These are phyloP conservation scores for Masticophis lateralis DNA, from an alignment of 2,797 vertebrate species.

Conservation along the genomic window DNA sequence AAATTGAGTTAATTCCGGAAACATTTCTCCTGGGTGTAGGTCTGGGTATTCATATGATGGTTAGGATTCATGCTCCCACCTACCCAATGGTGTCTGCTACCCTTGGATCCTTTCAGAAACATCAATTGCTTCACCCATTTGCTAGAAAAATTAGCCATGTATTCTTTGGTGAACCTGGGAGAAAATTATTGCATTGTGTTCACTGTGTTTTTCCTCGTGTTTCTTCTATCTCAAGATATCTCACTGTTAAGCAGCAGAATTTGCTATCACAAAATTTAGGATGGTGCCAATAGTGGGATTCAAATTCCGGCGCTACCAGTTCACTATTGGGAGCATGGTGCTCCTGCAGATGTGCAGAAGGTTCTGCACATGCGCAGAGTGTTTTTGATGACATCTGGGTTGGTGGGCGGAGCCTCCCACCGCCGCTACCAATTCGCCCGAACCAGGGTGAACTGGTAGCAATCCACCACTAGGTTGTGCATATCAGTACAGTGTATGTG, in stretches of 20 bases:
- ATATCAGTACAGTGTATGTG: neutral
- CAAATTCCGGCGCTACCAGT: no score
- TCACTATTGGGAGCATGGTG: no score
- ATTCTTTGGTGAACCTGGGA: neutral
- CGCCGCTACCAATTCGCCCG: no score
- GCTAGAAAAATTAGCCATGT: neutral
- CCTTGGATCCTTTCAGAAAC: neutral
- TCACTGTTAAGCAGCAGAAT: neutral
- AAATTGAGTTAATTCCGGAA: no score
- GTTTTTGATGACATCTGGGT: no score
- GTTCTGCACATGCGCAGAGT: no score
- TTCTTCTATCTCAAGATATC: neutral
- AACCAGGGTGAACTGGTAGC: no score
- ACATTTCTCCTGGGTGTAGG: neutral
- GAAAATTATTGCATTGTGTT: neutral
- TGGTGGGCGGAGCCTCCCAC: no score
- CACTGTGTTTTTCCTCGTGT: neutral
- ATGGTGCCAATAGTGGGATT: no score
- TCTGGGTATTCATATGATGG: neutral
- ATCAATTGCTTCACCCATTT: neutral
- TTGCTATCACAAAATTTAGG: neutral
- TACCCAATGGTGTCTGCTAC: neutral
- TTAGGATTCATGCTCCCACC: neutral
- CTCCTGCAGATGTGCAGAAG: no score
- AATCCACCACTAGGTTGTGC: neutral